These are phyloP conservation scores for Shinisaurus crocodilurus DNA, from an alignment of 2,113 vertebrate species.

Conservation along the genomic window DNA sequence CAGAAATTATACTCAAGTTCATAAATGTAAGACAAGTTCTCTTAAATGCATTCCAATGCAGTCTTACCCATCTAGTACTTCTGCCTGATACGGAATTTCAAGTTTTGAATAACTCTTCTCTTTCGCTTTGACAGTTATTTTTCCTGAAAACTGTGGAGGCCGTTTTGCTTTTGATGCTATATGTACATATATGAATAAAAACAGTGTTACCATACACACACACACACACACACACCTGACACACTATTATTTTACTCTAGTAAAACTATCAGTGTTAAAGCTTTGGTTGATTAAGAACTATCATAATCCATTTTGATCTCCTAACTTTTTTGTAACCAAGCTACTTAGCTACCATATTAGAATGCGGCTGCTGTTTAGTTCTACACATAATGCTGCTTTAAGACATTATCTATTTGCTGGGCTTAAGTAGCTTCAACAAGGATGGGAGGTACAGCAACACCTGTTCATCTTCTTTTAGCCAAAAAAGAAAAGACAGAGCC, in stretches of 20 bases:
- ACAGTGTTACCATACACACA: neutral
- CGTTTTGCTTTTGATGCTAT: conserved; percentile 96
- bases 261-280: neutral
- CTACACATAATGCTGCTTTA: neutral
- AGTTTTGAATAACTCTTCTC: conserved; percentile 99
- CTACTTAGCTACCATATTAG: neutral
- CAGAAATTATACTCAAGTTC: neutral
- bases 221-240: neutral
- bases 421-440: neutral
- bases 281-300: neutral
- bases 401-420: neutral
- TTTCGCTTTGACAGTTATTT: conserved; percentile 99
- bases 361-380: neutral
- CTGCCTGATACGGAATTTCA: conserved; percentile 98
- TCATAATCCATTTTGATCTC: neutral
- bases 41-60: neutral
- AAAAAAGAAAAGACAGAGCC: neutral
- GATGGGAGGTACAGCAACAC: neutral
- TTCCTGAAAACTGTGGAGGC: conserved; percentile 92
- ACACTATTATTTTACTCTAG: neutral
- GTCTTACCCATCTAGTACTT: conserved; percentile 96
- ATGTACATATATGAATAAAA: conserved; percentile 46
- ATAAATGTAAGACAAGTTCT: neutral
- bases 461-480: neutral
- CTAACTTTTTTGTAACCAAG: neutral